Conservation (phyloP, 2,113 vertebrate genomes). For the Gymnogyps californianus region DNA sequence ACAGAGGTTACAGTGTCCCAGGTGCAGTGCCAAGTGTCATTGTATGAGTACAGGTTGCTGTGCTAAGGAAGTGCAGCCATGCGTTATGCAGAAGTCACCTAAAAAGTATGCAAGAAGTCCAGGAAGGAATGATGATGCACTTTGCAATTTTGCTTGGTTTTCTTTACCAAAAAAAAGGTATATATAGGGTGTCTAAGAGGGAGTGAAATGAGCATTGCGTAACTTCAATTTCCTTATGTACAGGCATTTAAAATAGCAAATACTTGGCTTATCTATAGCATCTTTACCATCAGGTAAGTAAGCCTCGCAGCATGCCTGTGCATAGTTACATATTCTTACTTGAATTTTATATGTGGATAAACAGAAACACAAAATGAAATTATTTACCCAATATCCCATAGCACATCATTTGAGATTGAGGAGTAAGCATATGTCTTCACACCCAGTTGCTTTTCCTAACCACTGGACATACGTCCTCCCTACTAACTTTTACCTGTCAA, state of each 20-base stretch:
- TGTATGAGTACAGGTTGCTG: constrained; percentile 33
- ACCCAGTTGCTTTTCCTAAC: neutral
- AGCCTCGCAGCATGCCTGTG: neutral
- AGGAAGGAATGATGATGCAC: neutral
- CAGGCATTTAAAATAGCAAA: neutral
- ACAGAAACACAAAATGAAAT: neutral
- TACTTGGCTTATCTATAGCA: neutral
- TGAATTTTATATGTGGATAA: neutral
- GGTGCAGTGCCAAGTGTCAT: constrained; percentile 43
- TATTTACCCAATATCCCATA: neutral
- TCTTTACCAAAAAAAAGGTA: neutral
- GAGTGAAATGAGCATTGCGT: neutral
- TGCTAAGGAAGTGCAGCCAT: neutral
- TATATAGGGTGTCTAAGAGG: neutral
- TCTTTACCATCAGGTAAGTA: neutral
- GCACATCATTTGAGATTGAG: neutral
- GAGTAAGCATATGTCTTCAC: neutral
- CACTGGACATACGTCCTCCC: neutral
- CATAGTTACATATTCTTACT: neutral
- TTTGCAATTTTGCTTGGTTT: neutral
- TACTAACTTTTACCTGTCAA: neutral
- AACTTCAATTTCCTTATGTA: neutral
- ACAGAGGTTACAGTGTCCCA: constrained; percentile 35
- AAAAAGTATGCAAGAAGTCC: constrained; percentile 25
- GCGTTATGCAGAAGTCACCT: constrained; percentile 32